Conservation (phyloP, 2,113 vertebrate genomes). For the Orcinus orca region DNA sequence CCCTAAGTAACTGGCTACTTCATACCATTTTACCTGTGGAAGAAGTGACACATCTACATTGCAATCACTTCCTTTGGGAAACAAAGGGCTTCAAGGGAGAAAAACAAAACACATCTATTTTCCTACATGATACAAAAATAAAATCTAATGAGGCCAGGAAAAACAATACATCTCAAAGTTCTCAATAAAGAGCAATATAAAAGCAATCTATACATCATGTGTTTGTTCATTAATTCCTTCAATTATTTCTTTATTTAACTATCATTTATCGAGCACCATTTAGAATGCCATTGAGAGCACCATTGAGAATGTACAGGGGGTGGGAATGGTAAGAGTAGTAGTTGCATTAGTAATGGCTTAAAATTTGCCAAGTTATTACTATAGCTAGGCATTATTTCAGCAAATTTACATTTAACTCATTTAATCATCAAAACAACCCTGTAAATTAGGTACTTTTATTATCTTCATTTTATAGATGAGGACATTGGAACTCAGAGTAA, state of each 20-base stretch:
- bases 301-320: neutral
- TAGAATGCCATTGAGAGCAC: neutral
- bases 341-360: neutral
- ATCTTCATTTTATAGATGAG: neutral
- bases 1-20: neutral
- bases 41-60: neutral
- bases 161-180: neutral
- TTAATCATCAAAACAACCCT: neutral
- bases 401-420: conserved; percentile 16
- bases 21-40: neutral
- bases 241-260: neutral
- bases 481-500: neutral
- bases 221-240: neutral
- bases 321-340: neutral
- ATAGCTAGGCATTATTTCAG: neutral
- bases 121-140: conserved; percentile 25
- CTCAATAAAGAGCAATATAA: neutral
- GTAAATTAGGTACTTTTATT: neutral
- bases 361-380: neutral
- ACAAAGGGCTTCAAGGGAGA: neutral
- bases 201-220: neutral
- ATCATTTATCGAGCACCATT: neutral
- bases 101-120: conserved; percentile 42
- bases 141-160: neutral
- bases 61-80: conserved; percentile 5